Conservation (phyloP, 30 jellyfish, hydroid and myxozoan genomes). For the Pelagia noctiluca region DNA sequence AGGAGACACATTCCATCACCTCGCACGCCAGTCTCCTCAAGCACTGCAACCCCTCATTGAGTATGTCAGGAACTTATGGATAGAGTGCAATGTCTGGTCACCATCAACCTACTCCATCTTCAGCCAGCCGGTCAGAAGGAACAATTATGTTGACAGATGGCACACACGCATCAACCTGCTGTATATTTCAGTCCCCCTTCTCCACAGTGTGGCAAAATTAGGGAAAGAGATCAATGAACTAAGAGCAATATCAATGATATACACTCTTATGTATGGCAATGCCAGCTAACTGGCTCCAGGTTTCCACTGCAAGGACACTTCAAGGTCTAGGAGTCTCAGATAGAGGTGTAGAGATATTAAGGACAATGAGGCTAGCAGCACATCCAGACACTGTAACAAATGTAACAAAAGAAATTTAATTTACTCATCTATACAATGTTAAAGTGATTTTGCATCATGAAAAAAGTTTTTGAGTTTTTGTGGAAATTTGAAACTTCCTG, state of each 20-base stretch:
- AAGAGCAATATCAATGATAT: too few species aligned
- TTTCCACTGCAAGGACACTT: too few species aligned
- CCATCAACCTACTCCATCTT: not conserved
- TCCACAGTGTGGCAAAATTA: not conserved
- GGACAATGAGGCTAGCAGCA: too few species aligned
- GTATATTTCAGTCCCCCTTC: not conserved
- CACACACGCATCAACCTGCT: not conserved
- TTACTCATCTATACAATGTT: too few species aligned
- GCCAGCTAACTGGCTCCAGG: constrained; percentile 26
- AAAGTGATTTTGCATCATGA: too few species aligned
- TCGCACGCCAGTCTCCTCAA: not conserved
- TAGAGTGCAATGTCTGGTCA: not conserved
- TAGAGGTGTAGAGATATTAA: too few species aligned
- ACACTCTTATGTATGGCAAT: constrained; percentile 30
- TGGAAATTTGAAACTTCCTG: too few species aligned
- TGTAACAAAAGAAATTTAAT: too few species aligned
- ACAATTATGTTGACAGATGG: not conserved
- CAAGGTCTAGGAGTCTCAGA: too few species aligned
- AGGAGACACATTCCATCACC: not conserved
- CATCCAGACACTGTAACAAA: too few species aligned
- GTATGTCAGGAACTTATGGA: not conserved
- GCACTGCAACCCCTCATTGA: not conserved
- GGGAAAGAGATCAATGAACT: not conserved
- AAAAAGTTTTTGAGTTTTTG: too few species aligned
- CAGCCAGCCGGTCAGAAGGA: not conserved